Base-by-base conservation (phyloP, 2,888 invertebrate species). In the Spisula solida region DNA sequence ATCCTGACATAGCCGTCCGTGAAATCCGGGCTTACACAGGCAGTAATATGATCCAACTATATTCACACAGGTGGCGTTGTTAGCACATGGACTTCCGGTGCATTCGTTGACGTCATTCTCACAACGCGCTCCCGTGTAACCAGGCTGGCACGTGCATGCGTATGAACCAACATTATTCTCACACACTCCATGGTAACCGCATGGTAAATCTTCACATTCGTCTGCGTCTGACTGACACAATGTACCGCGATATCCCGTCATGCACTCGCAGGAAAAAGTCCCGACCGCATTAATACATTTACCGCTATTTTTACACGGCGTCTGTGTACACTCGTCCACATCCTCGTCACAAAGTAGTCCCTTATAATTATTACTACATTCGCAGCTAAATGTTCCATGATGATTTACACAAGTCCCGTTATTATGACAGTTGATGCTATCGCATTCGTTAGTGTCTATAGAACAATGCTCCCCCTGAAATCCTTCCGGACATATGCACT, bases 1-100 rank as follows among this genome's bases (percentile, higher is more conserved):
- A n/a, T 82, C 34, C 18, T 81, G 66, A 34, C 90, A 90, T 0
- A 85, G 31, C 25, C 55, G 25, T 16, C 88, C 88, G 25, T 79
- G 1, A 70, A 84, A 91, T 1, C 89, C 89, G n/a, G 70, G 25
- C 6, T 20, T 55, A 34, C 91, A 91, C 0, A 25, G 20, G 66
- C 91, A 91, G 10, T 34, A 56, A 51, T 85, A 90, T 20, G 85
- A 79, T 14, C 87, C 88, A 10, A 70, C 55, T 10, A 10, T 31
- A 47, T 91, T 89, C 0, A 41, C 79, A 75, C 91, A 91, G 12
- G 89, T 82, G 12, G 85, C 89, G 34, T 91, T 88, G 75, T 89
- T 89, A 14, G 70, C 47, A 55, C 91, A 91, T 25, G 84, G 80
- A 66, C 34, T 55, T n/a, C 41, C 29, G 29, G 0, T n/a, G 81